Percentiles rank a stretch among this genome's conserved stretches.
Evolutionary conservation across 1,140 invertebrate genomes (phyloP).

Genomic region (Nylanderia fulva): DNA sequence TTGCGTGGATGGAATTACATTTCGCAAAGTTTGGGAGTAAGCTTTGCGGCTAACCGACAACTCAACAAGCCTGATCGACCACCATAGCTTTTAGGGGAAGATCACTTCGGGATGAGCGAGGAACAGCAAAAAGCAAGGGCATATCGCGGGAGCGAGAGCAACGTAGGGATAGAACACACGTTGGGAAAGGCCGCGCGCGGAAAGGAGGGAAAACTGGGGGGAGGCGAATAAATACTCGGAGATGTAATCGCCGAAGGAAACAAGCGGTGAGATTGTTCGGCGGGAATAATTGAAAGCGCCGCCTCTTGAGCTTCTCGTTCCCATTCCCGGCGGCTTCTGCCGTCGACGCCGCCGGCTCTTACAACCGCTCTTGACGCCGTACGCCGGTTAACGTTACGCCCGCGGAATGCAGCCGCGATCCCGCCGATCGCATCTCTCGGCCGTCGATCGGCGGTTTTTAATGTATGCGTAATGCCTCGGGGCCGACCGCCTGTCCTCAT

Average conservation of each 20-base stretch:
- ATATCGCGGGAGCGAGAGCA: neutral
- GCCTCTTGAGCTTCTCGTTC: slow-evolving; percentile 84
- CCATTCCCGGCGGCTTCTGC: slow-evolving; percentile 77
- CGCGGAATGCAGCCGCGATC: slow-evolving; percentile 66
- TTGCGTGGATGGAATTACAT: neutral
- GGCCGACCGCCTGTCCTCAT: slow-evolving; percentile 80
- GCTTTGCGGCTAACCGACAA: neutral
- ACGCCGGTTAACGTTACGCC: slow-evolving; percentile 58
- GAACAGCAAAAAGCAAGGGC: neutral
- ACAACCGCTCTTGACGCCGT: slow-evolving; percentile 62
- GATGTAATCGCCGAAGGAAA: slow-evolving; percentile 86
- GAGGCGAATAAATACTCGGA: slow-evolving; percentile 85
- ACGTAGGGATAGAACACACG: slow-evolving; percentile 45
- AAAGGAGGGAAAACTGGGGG: slow-evolving; percentile 54
- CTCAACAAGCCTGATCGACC: slow-evolving; percentile 10
- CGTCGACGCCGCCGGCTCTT: slow-evolving; percentile 62
- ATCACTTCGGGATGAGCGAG: slow-evolving; percentile 25
- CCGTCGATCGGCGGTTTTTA: slow-evolving; percentile 81
- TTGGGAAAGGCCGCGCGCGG: slow-evolving; percentile 59
- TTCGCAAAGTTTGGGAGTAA: slow-evolving; percentile 2
- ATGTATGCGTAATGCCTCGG: slow-evolving; percentile 84
- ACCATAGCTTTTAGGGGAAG: slow-evolving; percentile 7
- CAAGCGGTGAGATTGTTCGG: slow-evolving; percentile 86
- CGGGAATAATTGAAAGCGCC: slow-evolving; percentile 86
- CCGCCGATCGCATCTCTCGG: slow-evolving; percentile 78